A percentile compares a stretch with the other conserved stretches of the same genome.
phyloP scores from a whole-genome alignment of 2,888 invertebrate species.

The Tridacna gigas region DNA sequence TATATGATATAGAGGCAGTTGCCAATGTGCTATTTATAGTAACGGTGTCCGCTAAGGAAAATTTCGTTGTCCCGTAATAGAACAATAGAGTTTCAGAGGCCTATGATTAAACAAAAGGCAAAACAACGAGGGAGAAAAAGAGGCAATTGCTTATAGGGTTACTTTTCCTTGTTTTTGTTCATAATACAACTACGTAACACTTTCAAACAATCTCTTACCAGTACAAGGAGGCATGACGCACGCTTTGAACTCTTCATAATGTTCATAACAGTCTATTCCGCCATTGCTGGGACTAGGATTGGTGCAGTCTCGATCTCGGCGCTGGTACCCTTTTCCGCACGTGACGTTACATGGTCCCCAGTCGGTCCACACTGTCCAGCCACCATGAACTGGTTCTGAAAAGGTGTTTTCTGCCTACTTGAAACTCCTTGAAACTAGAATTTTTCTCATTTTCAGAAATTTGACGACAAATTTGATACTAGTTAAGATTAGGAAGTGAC shows the following conservation, averaged over 20 bases:
- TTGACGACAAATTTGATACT: too few species aligned
- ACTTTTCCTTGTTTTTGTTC: neutral
- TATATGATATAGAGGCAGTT: too few species aligned
- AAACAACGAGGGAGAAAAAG: neutral
- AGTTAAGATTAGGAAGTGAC: too few species aligned
- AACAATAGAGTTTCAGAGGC: too few species aligned
- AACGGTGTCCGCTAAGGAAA: too few species aligned
- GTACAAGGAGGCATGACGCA: neutral
- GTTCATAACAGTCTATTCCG: constrained; percentile 16
- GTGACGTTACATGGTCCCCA: constrained; percentile 17
- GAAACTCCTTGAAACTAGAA: too few species aligned
- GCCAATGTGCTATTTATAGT: too few species aligned
- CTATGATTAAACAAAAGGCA: too few species aligned
- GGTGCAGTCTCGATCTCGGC: constrained; percentile 3
- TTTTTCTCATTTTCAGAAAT: too few species aligned
- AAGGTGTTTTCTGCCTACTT: neutral
- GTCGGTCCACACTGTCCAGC: constrained; percentile 14
- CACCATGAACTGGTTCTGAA: constrained; percentile 20
- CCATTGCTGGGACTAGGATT: constrained; percentile 20
- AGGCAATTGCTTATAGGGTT: neutral
- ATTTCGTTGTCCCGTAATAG: too few species aligned
- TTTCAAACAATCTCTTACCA: too few species aligned
- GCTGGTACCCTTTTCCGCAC: constrained; percentile 21
- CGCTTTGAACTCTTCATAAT: neutral
- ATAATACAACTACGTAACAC: too few species aligned